These are phyloP conservation scores for Montipora capricornis DNA, from an alignment of 64 coral and sea anemone species.

Conservation along the genomic window DNA sequence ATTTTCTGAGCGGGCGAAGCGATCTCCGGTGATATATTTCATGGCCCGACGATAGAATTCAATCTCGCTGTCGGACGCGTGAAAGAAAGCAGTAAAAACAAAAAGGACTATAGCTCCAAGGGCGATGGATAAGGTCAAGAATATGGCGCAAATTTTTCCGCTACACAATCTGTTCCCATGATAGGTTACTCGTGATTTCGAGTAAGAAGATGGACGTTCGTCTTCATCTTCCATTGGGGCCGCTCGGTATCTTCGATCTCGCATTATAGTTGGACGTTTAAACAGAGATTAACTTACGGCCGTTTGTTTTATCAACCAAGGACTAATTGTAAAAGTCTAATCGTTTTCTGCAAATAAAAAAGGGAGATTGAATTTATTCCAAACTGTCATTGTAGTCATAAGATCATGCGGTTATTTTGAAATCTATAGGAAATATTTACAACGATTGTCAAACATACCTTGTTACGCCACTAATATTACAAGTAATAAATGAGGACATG, in stretches of 20 bases:
- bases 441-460: conserved; percentile 3
- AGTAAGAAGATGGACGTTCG: conserved; percentile 9
- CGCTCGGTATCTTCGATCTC: conserved; percentile 6
- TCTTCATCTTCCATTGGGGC: not conserved
- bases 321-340: not conserved
- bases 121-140: conserved; percentile 28
- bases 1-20: conserved; percentile 8
- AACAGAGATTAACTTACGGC: not conserved
- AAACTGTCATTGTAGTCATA: conserved; percentile 20
- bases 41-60: conserved; percentile 32
- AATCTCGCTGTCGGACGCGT: conserved; percentile 42
- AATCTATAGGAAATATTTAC: conserved; percentile 7
- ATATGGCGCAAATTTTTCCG: conserved; percentile 30
- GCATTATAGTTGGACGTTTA: not conserved
- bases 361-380: not conserved
- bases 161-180: conserved; percentile 8
- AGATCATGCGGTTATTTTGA: conserved; percentile 45
- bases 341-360: not conserved
- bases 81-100: conserved; percentile 31
- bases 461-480: not conserved
- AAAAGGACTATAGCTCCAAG: conserved; percentile 19
- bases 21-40: conserved; percentile 33
- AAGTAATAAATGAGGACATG: not conserved
- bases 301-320: not conserved
- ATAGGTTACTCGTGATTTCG: conserved; percentile 29